Evolutionary conservation across 2,888 invertebrate genomes (phyloP).

Genomic region (Trissonchulus sp.): DNA sequence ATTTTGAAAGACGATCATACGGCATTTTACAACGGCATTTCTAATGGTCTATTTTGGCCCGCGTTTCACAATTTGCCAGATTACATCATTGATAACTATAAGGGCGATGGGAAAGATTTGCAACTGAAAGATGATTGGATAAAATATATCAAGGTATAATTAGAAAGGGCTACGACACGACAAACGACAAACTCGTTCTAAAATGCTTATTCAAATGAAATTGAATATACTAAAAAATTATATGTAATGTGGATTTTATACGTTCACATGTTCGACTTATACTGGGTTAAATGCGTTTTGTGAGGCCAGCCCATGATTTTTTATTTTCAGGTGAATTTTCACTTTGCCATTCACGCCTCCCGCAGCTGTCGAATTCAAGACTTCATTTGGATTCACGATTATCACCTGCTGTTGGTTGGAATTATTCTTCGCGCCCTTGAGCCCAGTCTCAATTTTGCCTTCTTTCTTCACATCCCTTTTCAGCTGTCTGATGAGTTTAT

Average conservation of each 20-base stretch:
- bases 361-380: constrained; percentile 57
- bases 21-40: constrained; percentile 30
- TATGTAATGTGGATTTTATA: too few relatives aligned
- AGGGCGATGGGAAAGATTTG: constrained; percentile 67
- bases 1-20: constrained; percentile 29
- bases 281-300: too few relatives aligned
- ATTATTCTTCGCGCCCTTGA: constrained; percentile 73
- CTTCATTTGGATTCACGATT: constrained; percentile 87
- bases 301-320: too few relatives aligned
- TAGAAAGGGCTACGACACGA: too few relatives aligned
- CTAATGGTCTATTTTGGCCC: constrained; percentile 50
- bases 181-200: too few relatives aligned
- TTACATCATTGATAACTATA: constrained; percentile 49
- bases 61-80: constrained; percentile 51
- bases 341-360: constrained; percentile 50
- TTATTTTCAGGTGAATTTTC: constrained; percentile 44
- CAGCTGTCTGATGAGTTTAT: constrained; percentile 84
- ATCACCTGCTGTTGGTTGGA: constrained; percentile 84
- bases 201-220: too few relatives aligned
- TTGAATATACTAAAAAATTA: too few relatives aligned
- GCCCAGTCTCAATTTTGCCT: constrained; percentile 61
- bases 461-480: constrained; percentile 90
- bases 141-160: constrained; percentile 24
- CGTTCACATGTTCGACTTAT: too few relatives aligned
- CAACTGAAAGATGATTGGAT: constrained; percentile 62